Evolutionary conservation across 1,140 invertebrate species (phyloP).

Genomic region (Subanguina moxae): DNA sequence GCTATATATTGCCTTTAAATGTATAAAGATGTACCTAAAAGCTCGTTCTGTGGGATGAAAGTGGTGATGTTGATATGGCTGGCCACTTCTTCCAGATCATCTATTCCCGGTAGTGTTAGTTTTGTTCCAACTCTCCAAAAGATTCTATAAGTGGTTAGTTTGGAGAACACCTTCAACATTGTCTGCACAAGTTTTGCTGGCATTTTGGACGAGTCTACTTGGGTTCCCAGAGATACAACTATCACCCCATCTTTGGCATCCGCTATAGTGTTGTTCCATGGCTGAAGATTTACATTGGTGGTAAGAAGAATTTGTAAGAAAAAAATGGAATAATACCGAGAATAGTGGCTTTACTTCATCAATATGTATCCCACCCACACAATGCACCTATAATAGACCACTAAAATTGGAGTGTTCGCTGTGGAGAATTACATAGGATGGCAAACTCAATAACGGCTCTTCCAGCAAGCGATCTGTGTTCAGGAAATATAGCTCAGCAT

Average conservation of each 20-base stretch:
- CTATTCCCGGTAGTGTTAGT: constrained; percentile 35
- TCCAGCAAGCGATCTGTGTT: constrained; percentile 54
- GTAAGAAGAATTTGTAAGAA: not conserved
- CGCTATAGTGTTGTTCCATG: constrained; percentile 56
- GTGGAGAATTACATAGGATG: not conserved
- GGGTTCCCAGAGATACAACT: constrained; percentile 51
- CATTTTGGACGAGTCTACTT: constrained; percentile 47
- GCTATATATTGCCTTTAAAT: not conserved
- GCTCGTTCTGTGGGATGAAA: constrained; percentile 57
- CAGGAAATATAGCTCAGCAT: constrained; percentile 49
- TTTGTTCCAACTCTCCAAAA: constrained; percentile 54
- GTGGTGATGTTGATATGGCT: constrained; percentile 54
- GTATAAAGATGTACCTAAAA: constrained; percentile 40
- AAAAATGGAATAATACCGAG: constrained; percentile 30
- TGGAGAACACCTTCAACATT: constrained; percentile 43
- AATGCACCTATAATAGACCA: constrained; percentile 32
- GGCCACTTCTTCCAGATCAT: constrained; percentile 37
- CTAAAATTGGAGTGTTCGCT: too few relatives aligned
- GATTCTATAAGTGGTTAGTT: constrained; percentile 50
- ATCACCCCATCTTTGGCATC: constrained; percentile 49
- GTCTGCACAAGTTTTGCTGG: constrained; percentile 28
- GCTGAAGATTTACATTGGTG: constrained; percentile 34
- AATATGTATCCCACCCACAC: constrained; percentile 53
- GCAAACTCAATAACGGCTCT: constrained; percentile 14
- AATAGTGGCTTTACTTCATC: constrained; percentile 53